Conservation (phyloP, 1,140 invertebrate genomes). For the Drosophila ananassae region DNA sequence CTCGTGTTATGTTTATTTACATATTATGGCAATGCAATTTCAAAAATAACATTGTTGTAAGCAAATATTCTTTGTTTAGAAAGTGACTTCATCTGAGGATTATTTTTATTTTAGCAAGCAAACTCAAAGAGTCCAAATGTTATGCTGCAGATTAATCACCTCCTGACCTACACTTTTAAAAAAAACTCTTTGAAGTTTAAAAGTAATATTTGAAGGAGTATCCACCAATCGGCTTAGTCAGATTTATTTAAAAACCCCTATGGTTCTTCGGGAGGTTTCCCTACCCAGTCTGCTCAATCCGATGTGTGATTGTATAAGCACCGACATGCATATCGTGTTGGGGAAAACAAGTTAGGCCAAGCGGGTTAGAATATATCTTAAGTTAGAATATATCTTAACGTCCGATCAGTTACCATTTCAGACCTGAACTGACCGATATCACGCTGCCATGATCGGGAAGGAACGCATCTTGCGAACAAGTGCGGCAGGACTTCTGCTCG, state of each 20-base stretch:
- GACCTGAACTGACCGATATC: not conserved
- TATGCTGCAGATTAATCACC: too few species aligned
- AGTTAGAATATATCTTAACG: not conserved
- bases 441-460: slow-evolving; percentile 58
- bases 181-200: too few species aligned
- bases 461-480: slow-evolving; percentile 54
- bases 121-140: too few species aligned
- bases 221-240: too few species aligned
- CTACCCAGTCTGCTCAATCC: too few species aligned
- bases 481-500: slow-evolving; percentile 45
- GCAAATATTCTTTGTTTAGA: not conserved
- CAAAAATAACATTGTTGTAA: too few species aligned
- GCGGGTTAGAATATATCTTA: not conserved
- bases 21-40: too few species aligned
- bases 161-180: too few species aligned
- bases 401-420: slow-evolving; percentile 13
- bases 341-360: not conserved
- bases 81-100: not conserved
- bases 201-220: too few species aligned
- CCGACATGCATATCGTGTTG: not conserved
- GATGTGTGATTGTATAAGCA: not conserved
- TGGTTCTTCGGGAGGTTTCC: too few species aligned
- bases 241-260: too few species aligned
- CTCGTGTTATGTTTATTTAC: not conserved
- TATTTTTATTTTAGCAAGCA: not conserved